Evolutionary conservation across 2,113 vertebrate genomes (phyloP), one percentile per base, ranked within the genome.

Genomic region (Hydrochoerus hydrochaeris): DNA sequence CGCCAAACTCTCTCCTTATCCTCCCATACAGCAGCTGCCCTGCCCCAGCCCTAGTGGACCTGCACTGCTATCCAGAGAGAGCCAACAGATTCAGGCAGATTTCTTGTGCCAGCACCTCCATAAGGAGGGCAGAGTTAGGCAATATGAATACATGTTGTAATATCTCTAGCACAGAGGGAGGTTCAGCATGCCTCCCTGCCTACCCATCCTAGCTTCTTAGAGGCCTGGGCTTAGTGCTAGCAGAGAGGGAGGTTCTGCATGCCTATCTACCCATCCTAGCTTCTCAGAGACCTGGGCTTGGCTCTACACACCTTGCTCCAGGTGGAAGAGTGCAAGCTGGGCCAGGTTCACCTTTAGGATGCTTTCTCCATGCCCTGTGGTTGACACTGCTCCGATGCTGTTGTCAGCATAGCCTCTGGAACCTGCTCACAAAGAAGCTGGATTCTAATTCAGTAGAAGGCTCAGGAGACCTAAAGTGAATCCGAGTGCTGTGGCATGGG

Each of bases 401-500:
- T 99, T 99, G 98, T 99, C 99, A 60, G 99, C 99, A 57, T 99
- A 99, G 41, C 99, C 99, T 80, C 99, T 99, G 92, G 98, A 98
- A 58, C 99, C 99, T 99, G 99, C 84, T 46, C 91, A 78, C 65
- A 93, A 26, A 35, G 0, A 65, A 95, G 24, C 4, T 2, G 5
- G 41, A 52, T 46, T 91, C 14, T 20, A 44, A 57, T n/a, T 13
- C 52, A 46, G 94, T 30, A 91, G 38, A 24, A 16, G 60, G 38
- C 49, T 58, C 32, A 44, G 0, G 57, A 58, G 5, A 19, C 32
- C 7, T 10, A 6, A 19, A 0, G 38, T 12, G 16, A 41, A 9
- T 17, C n/a, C 3, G 35, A 16, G 83, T 5, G 46, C 24, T 30
- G 0, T 16, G 7, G 58, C 8, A 3, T 2, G 38, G 62, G 38